Conservation (phyloP, 2,888 invertebrate genomes). For the Bruchidius siliquastri region DNA sequence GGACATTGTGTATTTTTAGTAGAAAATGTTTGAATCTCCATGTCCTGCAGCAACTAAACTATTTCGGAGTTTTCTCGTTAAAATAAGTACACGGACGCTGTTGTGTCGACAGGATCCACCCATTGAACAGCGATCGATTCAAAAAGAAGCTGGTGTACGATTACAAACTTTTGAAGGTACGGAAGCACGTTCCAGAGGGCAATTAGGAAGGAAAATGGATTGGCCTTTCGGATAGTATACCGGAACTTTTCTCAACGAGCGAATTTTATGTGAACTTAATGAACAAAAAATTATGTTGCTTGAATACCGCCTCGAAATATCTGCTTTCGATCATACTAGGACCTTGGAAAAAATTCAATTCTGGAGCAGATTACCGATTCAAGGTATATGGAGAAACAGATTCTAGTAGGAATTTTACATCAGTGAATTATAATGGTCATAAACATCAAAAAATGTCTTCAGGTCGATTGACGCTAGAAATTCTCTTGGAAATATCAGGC, state of each 20-base stretch:
- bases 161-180: not conserved
- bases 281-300: not conserved
- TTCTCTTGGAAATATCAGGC: too few species aligned
- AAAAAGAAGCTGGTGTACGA: not conserved
- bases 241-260: not conserved
- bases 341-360: too few species aligned
- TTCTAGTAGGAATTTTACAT: too few species aligned
- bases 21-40: not conserved
- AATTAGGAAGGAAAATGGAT: not conserved
- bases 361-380: too few species aligned
- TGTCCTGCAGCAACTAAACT: not conserved
- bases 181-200: not conserved
- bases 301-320: not conserved
- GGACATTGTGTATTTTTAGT: not conserved
- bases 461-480: too few species aligned
- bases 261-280: not conserved
- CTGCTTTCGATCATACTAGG: too few species aligned
- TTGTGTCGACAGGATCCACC: not conserved
- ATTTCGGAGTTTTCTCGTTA: not conserved
- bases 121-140: not conserved
- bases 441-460: too few species aligned
- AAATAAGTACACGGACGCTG: not conserved
- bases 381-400: too few species aligned
- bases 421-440: too few species aligned
- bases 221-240: not conserved